A percentile compares a stretch with the other conserved stretches of the same genome.
Evolutionary conservation across 2,888 invertebrate species (phyloP).

Genomic region (Epistrophe grossulariae): DNA sequence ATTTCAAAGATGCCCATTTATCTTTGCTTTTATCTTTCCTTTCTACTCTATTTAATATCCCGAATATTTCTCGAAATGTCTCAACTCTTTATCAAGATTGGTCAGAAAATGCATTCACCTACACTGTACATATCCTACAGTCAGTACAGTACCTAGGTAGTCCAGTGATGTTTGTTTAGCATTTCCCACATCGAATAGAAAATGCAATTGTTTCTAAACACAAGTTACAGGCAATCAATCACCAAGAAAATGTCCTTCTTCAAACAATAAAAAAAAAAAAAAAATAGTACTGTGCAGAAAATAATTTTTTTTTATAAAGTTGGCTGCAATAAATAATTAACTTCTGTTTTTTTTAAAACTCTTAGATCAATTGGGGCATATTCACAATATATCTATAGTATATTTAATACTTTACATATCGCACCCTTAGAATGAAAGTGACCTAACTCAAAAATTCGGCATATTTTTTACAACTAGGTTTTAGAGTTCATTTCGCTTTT

Average conservation of each 20-base stretch:
- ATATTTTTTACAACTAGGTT: no score
- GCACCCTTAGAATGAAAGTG: no score
- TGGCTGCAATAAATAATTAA: no score
- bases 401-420: no score
- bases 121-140: no score
- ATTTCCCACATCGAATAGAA: constrained; percentile 14
- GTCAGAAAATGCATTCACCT: neutral
- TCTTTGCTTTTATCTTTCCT: constrained; percentile 7
- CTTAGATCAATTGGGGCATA: no score
- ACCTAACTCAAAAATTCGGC: no score
- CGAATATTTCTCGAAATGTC: neutral
- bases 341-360: no score
- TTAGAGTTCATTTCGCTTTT: no score
- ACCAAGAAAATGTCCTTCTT: constrained; percentile 14
- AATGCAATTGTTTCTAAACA: constrained; percentile 51
- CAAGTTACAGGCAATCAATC: constrained; percentile 57
- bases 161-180: constrained; percentile 13
- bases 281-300: neutral
- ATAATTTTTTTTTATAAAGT: neutral
- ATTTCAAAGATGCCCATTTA: neutral
- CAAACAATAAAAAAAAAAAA: no score
- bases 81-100: constrained; percentile 29
- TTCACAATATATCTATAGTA: no score
- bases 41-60: constrained; percentile 24
- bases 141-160: neutral